Evolutionary conservation across 2,113 vertebrate genomes (phyloP).

Genomic region (Anoplopoma fimbria): DNA sequence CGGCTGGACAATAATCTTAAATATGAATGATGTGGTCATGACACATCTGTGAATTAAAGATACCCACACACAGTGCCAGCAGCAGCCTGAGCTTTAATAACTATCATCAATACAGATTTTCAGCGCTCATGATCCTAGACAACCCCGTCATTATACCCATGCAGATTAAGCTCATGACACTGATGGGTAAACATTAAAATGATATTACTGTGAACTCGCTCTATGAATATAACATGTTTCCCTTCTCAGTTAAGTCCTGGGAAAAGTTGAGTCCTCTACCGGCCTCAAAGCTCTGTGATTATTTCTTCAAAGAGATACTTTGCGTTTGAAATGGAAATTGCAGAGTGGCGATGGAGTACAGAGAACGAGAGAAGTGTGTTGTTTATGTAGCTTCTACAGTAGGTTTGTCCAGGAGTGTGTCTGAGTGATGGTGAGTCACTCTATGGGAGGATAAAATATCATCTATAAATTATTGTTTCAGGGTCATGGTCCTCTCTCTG

Average conservation of each 20-base stretch:
- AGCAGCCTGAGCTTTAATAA: conserved; percentile 58
- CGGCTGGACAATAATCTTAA: conserved; percentile 17
- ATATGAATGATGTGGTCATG: conserved; percentile 25
- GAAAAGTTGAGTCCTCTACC: conserved; percentile 10
- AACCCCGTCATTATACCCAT: conserved; percentile 50
- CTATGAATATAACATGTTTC: conserved; percentile 6
- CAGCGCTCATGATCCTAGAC: conserved; percentile 43
- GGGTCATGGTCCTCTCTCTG: conserved; percentile 5
- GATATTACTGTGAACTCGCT: background rate
- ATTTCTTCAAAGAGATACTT: conserved; percentile 15
- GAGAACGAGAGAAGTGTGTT: background rate
- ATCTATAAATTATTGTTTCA: conserved; percentile 25
- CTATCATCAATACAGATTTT: conserved; percentile 57
- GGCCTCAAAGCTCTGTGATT: conserved; percentile 37
- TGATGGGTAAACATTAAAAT: conserved; percentile 39
- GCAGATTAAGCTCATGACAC: conserved; percentile 12
- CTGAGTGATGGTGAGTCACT: conserved; percentile 31
- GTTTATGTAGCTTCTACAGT: background rate
- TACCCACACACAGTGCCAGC: background rate
- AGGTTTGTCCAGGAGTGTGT: background rate
- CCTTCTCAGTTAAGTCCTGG: conserved; percentile 12
- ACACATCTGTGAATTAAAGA: conserved; percentile 28
- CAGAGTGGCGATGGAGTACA: background rate
- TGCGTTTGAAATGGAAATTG: conserved; percentile 45
- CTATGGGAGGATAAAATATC: background rate